phyloP scores from a whole-genome alignment of 2,797 vertebrate species.

The Paratrypauchen microcephalus region DNA sequence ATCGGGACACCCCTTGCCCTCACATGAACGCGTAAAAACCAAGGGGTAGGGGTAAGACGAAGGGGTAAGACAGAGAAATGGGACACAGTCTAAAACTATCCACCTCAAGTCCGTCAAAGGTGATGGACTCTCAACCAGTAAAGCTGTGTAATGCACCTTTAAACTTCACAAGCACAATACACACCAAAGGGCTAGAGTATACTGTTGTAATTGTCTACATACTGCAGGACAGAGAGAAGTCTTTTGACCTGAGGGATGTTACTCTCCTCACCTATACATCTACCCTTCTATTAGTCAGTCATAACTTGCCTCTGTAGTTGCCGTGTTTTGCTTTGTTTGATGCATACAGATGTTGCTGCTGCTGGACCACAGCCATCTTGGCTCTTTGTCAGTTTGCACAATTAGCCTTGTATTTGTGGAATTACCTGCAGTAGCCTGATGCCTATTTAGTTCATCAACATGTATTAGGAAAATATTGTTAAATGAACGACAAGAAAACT shows the following conservation, averaged over 20 bases:
- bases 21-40: too few species aligned
- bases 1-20: too few species aligned
- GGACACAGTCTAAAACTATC: too few species aligned
- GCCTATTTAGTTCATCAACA: conserved; percentile 1
- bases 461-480: not conserved
- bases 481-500: not conserved
- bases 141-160: too few species aligned
- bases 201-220: not conserved
- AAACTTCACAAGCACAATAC: not conserved
- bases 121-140: too few species aligned
- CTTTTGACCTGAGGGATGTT: too few species aligned
- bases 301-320: not conserved
- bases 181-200: not conserved
- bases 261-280: too few species aligned
- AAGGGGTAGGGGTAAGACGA: too few species aligned
- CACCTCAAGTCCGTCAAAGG: too few species aligned
- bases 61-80: too few species aligned
- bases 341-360: conserved; percentile 1
- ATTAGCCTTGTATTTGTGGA: conserved; percentile 7
- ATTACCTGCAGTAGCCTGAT: conserved; percentile 8
- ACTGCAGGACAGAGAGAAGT: too few species aligned
- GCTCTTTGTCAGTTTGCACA: conserved; percentile 1
- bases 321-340: not conserved
- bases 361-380: conserved; percentile 3
- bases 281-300: too few species aligned